phyloP scores from a whole-genome alignment of 2,797 vertebrate species.

The Leucoraja ocellata region DNA sequence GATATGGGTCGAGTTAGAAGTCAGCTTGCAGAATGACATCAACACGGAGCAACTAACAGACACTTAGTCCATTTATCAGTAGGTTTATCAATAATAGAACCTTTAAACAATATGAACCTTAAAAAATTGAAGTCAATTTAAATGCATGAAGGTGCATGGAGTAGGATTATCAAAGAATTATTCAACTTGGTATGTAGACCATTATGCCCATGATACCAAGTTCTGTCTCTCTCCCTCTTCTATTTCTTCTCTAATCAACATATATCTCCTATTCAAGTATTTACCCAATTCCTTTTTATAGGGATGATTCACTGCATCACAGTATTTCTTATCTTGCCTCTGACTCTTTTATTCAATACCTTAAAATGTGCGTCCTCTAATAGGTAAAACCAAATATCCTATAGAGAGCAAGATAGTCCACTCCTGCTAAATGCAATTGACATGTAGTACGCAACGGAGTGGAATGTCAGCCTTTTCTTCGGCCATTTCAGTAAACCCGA shows the following conservation, averaged over 20 bases:
- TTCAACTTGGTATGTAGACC: background rate
- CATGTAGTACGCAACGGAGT: no score
- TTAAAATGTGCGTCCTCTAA: background rate
- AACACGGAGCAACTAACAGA: background rate
- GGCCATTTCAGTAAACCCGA: no score
- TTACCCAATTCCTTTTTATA: background rate
- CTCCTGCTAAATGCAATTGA: no score
- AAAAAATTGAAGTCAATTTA: background rate
- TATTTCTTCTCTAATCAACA: background rate
- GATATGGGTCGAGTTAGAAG: background rate
- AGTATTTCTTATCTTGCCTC: background rate
- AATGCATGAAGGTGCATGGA: background rate
- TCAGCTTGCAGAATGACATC: background rate
- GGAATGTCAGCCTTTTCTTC: no score
- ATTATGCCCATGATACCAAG: background rate
- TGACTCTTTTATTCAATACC: background rate
- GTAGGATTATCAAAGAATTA: background rate
- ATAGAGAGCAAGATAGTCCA: no score
- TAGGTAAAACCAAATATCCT: background rate
- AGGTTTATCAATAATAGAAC: background rate
- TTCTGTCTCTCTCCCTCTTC: background rate
- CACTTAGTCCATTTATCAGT: background rate
- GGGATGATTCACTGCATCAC: background rate
- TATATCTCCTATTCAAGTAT: background rate
- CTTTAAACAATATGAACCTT: background rate